Percentiles rank a stretch among this genome's conserved stretches.
These are phyloP conservation scores for Mormyrus lacerda DNA, from an alignment of 2,113 vertebrate species.

Conservation along the genomic window DNA sequence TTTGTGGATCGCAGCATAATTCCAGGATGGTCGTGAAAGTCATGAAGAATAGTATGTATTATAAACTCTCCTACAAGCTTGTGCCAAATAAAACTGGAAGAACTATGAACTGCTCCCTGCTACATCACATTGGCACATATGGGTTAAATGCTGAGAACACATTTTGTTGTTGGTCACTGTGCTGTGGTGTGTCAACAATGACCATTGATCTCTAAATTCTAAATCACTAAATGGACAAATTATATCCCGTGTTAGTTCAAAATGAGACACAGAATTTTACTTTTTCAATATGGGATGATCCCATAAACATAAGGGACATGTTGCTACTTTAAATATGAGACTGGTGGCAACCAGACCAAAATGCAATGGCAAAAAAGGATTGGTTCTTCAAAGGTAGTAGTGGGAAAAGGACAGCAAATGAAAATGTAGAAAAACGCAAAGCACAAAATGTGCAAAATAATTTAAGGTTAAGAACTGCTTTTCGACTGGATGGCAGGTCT, in stretches of 20 bases:
- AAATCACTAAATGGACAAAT: not conserved
- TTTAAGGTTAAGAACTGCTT: not conserved
- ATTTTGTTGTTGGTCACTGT: no score
- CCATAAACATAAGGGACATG: not conserved
- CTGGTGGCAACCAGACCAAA: not conserved
- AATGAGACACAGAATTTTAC: not conserved
- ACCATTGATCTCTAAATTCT: no score
- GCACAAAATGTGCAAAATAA: not conserved
- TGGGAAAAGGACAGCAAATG: not conserved
- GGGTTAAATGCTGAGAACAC: no score
- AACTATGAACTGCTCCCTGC: no score
- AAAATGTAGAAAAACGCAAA: not conserved
- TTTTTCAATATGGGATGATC: not conserved
- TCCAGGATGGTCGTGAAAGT: no score
- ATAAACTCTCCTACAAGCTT: no score
- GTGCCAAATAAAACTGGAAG: no score
- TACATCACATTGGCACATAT: no score
- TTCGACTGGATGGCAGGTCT: not conserved
- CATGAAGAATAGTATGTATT: no score
- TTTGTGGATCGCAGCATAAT: no score
- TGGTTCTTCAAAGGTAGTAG: not conserved
- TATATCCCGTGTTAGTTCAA: not conserved
- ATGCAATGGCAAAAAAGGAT: not conserved
- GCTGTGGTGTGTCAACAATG: no score
- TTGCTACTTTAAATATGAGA: not conserved